Evolutionary conservation across 2,113 vertebrate species (phyloP), one percentile per base, ranked within the genome.

Genomic region (Zosterops hypoxanthus): DNA sequence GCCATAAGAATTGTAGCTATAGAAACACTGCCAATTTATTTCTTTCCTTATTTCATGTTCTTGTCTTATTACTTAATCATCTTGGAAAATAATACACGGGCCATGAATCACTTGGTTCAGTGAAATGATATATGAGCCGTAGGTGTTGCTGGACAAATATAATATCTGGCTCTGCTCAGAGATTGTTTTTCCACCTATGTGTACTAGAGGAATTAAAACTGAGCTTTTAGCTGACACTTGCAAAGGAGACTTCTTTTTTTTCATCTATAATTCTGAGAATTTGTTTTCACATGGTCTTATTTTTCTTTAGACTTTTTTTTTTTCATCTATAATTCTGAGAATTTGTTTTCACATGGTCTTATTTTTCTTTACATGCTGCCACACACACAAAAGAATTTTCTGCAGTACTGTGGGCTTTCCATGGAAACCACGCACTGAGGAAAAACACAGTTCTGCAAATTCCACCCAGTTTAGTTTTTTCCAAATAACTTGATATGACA

Each of bases 391-490:
- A 55, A 56, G 10, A 31, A n/a, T 19, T 28, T 29, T 50, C 21
- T 29, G 11, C 61, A n/a, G 14, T 46, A 70, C 31, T 5, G 2
- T 6, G 24, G 46, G 79, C 68, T 93, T 59, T 72, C 55, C 39
- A 36, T 91, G 39, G 73, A 97, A 93, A 79, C 42, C 33, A 79
- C 83, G 47, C 15, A 42, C 59, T 70, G 36, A 93, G 60, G 11
- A 93, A 82, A 81, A 93, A 69, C n/a, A 50, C 3, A 63, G 33
- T 33, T 82, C 61, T 86, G 36, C 47, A 95, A 94, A 95, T 89
- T 89, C 63, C 52, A 84, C 34, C 29, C 26, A 61, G 34, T 88
- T 94, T 89, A 52, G 12, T 72, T 88, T 82, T 47, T 55, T 39
- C 65, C 63, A 89, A 80, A 79, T 64, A 69, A 95, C 56, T 96